Conservation (phyloP, 2,113 vertebrate species). For the Tinamus guttatus region DNA sequence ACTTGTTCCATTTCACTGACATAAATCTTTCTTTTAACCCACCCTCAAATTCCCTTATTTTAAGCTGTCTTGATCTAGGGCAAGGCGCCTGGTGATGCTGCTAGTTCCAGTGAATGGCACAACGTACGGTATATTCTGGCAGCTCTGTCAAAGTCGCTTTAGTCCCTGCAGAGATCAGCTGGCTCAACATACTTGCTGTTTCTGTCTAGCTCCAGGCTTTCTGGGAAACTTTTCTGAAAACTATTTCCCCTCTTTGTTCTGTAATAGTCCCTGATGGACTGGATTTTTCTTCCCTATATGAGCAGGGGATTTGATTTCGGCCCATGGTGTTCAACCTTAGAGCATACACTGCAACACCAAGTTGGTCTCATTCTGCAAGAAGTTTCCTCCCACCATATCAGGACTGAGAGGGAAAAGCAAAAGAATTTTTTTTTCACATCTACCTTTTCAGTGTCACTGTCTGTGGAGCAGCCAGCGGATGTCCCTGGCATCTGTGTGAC, state of each 20-base stretch:
- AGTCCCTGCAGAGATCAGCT: constrained; percentile 35
- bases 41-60: neutral
- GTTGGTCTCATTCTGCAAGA: neutral
- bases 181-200: constrained; percentile 44
- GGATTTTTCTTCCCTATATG: neutral
- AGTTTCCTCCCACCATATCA: neutral
- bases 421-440: neutral
- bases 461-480: accelerated
- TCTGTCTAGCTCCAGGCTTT: constrained; percentile 26
- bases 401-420: neutral
- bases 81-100: neutral
- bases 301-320: neutral
- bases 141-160: neutral
- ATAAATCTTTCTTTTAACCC: neutral
- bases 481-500: neutral
- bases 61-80: neutral
- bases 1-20: neutral
- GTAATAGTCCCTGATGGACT: neutral
- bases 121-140: constrained; percentile 58
- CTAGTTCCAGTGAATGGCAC: neutral
- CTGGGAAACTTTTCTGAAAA: constrained; percentile 52
- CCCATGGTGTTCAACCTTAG: neutral
- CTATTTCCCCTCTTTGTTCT: constrained; percentile 10
- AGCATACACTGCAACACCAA: neutral
- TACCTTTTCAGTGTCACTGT: neutral